Conservation (phyloP, 1,140 invertebrate genomes). For the Lamellibrachia luymesi region DNA sequence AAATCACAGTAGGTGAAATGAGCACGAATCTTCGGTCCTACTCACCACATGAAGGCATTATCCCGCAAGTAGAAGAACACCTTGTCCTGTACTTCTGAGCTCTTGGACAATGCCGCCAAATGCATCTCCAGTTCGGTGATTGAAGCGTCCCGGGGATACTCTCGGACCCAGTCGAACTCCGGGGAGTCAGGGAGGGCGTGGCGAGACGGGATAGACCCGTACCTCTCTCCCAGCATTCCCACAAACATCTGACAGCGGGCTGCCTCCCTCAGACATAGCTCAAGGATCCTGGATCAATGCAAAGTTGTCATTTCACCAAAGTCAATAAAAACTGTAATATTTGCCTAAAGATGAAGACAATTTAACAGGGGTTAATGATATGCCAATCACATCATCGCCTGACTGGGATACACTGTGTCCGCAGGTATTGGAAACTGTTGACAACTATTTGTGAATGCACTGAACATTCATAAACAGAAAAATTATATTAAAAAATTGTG, state of each 20-base stretch:
- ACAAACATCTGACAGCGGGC: slow-evolving; percentile 57
- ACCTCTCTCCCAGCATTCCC: slow-evolving; percentile 58
- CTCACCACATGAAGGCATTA: neutral
- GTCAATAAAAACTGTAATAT: no score
- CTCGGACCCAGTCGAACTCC: slow-evolving; percentile 54
- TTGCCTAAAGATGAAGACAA: no score
- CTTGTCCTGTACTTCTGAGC: slow-evolving; percentile 35
- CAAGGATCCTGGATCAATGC: slow-evolving; percentile 44
- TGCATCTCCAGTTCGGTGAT: slow-evolving; percentile 60
- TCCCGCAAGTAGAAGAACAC: slow-evolving; percentile 58
- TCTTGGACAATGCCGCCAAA: slow-evolving; percentile 43
- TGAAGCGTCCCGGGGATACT: slow-evolving; percentile 50
- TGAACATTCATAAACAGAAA: no score
- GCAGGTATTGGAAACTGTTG: no score
- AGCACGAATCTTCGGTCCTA: neutral
- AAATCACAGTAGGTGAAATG: neutral
- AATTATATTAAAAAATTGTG: no score
- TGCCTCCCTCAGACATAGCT: slow-evolving; percentile 58
- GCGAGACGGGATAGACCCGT: slow-evolving; percentile 51
- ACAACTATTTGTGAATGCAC: no score
- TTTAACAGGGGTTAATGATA: no score
- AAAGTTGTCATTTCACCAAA: no score
- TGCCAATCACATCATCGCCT: no score
- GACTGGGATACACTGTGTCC: no score
- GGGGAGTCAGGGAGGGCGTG: slow-evolving; percentile 44